These are phyloP conservation scores for Sitta europaea DNA, from an alignment of 2,113 vertebrate genomes.

Conservation along the genomic window DNA sequence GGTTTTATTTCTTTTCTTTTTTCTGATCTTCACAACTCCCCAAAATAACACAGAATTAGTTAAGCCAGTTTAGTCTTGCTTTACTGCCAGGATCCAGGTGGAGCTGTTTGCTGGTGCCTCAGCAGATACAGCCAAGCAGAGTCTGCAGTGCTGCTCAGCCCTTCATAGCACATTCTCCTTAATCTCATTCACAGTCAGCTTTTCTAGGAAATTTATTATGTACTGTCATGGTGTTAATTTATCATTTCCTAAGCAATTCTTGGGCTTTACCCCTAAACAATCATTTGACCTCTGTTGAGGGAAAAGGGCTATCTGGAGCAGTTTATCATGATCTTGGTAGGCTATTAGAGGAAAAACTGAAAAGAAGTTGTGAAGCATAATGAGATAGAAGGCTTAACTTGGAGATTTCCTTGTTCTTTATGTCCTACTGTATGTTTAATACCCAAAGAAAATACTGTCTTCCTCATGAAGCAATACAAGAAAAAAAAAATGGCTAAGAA, in stretches of 20 bases:
- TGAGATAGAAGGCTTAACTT: not conserved
- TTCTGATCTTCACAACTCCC: not conserved
- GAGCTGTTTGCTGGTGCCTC: not conserved
- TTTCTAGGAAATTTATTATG: not conserved
- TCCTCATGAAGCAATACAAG: not conserved
- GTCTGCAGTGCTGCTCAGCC: fast-evolving
- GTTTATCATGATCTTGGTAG: not conserved
- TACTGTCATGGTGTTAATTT: not conserved
- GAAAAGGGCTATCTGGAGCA: not conserved
- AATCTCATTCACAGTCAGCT: not conserved
- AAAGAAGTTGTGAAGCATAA: not conserved
- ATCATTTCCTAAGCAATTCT: not conserved
- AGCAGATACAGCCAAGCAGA: not conserved
- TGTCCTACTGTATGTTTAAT: not conserved
- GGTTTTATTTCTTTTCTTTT: not conserved
- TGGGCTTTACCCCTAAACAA: not conserved
- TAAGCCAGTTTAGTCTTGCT: not conserved
- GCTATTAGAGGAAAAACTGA: not conserved
- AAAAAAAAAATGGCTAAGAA: not conserved
- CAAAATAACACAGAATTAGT: not conserved
- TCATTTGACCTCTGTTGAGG: not conserved
- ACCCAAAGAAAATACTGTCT: not conserved
- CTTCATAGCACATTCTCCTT: not conserved
- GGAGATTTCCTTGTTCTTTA: not conserved
- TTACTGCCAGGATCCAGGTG: too few relatives aligned